Evolutionary conservation across 1,140 invertebrate species (phyloP), one percentile per base, ranked within the genome.

Genomic region (Drosophila arizonae): DNA sequence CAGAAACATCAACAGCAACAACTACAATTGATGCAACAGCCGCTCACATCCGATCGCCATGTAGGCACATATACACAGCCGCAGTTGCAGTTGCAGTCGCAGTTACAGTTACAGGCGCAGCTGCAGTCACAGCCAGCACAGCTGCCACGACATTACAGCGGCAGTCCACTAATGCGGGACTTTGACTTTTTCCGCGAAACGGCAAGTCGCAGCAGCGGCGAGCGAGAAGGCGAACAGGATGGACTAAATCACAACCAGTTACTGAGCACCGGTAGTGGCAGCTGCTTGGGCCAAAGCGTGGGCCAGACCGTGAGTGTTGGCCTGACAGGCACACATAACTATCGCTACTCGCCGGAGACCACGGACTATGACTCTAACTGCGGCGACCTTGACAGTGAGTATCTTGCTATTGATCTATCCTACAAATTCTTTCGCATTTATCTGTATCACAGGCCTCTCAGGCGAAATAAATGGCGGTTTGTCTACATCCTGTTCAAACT

Each of bases 331-430:
- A 76, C 76, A 0, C 84, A 88, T 63, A 90, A 89, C 92, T 98
- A 98, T 91, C 97, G 97, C 8, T 94, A 98, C 46, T 98, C 97
- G 45, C 97, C 97, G 6, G 97, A 98, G 92, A 97, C 97, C 68
- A 99, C 97, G 24, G 97, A 98, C 88, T 98, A 97, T 91, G 97
- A 98, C 90, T 97, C 96, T 76, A 96, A 97, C 88, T 95, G 95
- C 82, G 95, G 95, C 15, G 97, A 97, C 91, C 93, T 97, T 57
- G 96, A 97, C 87, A 97, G 96, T 92, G 39, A 91, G 86, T 90
- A 11, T 3, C 33, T 33, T 26, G 0, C 15, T 15, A 15, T 17
- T 8, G 6, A 8, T 13, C 51, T 8, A 30, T 3, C 15, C 4
- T n/a, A 13, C 6, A 1, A 61, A 0, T 5, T 8, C 8, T 11